These are phyloP conservation scores for Spodoptera litura DNA, from an alignment of 1,140 invertebrate species.

Conservation along the genomic window DNA sequence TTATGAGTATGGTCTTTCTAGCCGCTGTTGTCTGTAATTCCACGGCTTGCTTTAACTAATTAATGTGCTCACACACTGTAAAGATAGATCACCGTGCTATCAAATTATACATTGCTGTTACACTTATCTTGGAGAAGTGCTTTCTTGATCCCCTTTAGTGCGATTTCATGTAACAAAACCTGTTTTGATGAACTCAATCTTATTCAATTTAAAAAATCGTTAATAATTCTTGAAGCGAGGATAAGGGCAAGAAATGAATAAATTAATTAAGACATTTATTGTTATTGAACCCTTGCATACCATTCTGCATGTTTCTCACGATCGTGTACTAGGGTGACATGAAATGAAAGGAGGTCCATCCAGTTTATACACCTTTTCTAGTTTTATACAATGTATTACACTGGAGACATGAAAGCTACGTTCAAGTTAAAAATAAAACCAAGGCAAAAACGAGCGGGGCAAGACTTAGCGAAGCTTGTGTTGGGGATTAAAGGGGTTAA, in stretches of 20 bases:
- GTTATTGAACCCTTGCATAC: too few relatives aligned
- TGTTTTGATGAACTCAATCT: neutral
- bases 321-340: slow-evolving; percentile 12
- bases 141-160: slow-evolving; percentile 26
- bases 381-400: slow-evolving; percentile 18
- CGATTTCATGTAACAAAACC: neutral
- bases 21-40: slow-evolving; percentile 15
- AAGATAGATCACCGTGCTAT: slow-evolving; percentile 33
- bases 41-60: slow-evolving; percentile 20
- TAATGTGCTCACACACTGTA: slow-evolving; percentile 27
- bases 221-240: neutral
- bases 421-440: slow-evolving; percentile 21
- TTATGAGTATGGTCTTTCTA: slow-evolving; percentile 24
- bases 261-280: too few relatives aligned
- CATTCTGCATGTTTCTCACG: too few relatives aligned
- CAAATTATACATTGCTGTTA: slow-evolving; percentile 35
- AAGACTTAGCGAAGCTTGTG: neutral
- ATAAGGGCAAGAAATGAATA: too few relatives aligned
- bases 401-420: neutral
- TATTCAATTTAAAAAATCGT: neutral
- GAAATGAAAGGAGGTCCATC: slow-evolving; percentile 10
- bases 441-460: slow-evolving; percentile 1
- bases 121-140: slow-evolving; percentile 21
- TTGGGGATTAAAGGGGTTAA: slow-evolving; percentile 12
- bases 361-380: slow-evolving; percentile 3